Evolutionary conservation across 2,113 vertebrate species (phyloP), one percentile per base, ranked within the genome.

Genomic region (Pygoscelis antarcticus): DNA sequence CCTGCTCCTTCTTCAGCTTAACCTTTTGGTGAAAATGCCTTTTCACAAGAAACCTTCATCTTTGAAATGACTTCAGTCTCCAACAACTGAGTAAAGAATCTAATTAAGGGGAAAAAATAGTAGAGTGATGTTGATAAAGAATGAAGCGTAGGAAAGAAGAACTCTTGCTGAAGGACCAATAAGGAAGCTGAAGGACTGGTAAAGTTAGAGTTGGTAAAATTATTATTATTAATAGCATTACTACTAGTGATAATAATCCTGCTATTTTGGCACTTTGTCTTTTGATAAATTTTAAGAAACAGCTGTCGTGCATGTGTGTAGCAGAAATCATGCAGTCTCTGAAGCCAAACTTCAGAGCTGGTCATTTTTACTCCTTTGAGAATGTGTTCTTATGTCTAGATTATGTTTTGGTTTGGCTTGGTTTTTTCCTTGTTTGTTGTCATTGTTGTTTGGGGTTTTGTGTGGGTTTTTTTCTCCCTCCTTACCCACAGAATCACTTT

Each of bases 401-500:
- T 89, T 65, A 11, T 49, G 8, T 2, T 60, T 30, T 66, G 14
- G 5, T 12, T 64, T 60, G 15, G 2, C 11, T 75, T 7, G 2
- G 0, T 11, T 64, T 81, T 44, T 79, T 3, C 10, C 9, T 47
- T 77, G 2, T 21, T 18, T 61, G 9, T 44, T 71, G 14, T 42
- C 14, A 2, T 15, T 76, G 14, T 21, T 32, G 18, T 29, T 82
- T 36, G 20, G 13, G 7, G 0, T 2, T 21, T 71, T 52, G 7
- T 34, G 6, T 36, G 30, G 3, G 1, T 2, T 52, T 38, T 38
- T 3, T 10, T 54, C 38, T 4, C 4, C 5, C 7, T 57, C 10
- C 21, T 80, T 34, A 57, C 72, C 16, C 4, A 40, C 7, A 32
- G 22, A 2, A 32, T 54, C 46, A 27, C 23, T 81, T 81, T 72